These are phyloP conservation scores for Elymnias hypermnestra DNA, from an alignment of 1,140 invertebrate species.

Conservation along the genomic window DNA sequence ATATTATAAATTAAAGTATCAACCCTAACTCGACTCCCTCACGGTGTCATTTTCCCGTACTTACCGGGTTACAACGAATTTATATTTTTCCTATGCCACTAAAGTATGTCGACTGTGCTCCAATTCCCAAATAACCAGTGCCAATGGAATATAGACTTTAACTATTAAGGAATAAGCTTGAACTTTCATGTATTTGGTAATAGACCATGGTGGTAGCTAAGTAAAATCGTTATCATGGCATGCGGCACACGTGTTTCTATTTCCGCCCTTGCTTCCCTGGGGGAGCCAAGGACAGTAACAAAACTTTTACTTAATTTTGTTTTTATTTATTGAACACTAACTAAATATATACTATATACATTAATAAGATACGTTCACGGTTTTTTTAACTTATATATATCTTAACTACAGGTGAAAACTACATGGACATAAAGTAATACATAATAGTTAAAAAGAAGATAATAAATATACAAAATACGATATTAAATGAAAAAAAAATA, in stretches of 20 bases:
- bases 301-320: slow-evolving; percentile 56
- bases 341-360: no score
- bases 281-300: slow-evolving; percentile 52
- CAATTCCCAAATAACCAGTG: not conserved
- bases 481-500: no score
- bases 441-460: no score
- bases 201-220: slow-evolving; percentile 2
- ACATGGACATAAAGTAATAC: no score
- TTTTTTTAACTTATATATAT: no score
- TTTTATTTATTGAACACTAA: slow-evolving; percentile 42
- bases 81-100: slow-evolving; percentile 38
- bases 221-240: slow-evolving; percentile 46
- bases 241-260: slow-evolving; percentile 55
- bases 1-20: no score
- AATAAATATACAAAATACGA: no score
- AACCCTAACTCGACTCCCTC: slow-evolving; percentile 15
- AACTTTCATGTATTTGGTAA: not conserved
- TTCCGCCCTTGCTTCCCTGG: slow-evolving; percentile 59
- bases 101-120: slow-evolving; percentile 20
- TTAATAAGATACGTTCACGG: no score
- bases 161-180: slow-evolving; percentile 3
- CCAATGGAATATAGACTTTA: not conserved
- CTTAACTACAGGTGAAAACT: no score
- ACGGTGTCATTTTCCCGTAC: slow-evolving; percentile 46
- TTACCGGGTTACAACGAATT: slow-evolving; percentile 36